Base-by-base conservation (phyloP, 1,140 invertebrate genomes). In the Melitaea cinxia region DNA sequence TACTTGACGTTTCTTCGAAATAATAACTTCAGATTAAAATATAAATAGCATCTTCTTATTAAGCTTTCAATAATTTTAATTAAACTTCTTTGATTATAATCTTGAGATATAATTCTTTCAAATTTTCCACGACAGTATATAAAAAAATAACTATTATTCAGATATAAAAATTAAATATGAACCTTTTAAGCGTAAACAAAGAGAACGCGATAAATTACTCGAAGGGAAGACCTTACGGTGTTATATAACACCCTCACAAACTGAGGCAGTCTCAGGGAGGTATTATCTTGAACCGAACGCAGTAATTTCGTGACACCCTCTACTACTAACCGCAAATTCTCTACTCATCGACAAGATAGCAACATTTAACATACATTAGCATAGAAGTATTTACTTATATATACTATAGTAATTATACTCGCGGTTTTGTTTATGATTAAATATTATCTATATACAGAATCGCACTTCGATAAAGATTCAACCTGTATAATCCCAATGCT, bases 201-300 rank as follows among this genome's bases (percentile, higher is more conserved):
- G 37, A n/a, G 17, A 26, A 35, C 14, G 12, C 28, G 10, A 35
- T 54, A 54, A 54, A 54, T 54, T 17, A 54, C 57, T 60, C 45
- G n/a, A 57, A 35, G 9, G 37, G n/a, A 23, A 23, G 9, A 28
- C 12, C 15, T 26, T 15, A 17, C 56, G 49, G 64, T 66, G 64
- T 66, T 15, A 66, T 19, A 59, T 14, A 15, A 23, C 14, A 4
- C 55, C 26, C 49, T 45, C 19, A 14, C 10, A 37, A 19, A 60
- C 35, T 19, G 50, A 59, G 45, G 58, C 47, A 19, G 23, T 23
- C 17, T 30, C 50, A 19, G 23, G 55, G 50, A 55, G 64, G 55
- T 58, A 60, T 66, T 66, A 66, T 47, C 39, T 19, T 33, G 39
- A 55, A 67, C 19, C 24, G 49, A 67, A 67, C n/a, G 57, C 28